A percentile compares a stretch with the other conserved stretches of the same genome.
Evolutionary conservation across 1,140 invertebrate genomes (phyloP).

Genomic region (Nasonia longicornis): DNA sequence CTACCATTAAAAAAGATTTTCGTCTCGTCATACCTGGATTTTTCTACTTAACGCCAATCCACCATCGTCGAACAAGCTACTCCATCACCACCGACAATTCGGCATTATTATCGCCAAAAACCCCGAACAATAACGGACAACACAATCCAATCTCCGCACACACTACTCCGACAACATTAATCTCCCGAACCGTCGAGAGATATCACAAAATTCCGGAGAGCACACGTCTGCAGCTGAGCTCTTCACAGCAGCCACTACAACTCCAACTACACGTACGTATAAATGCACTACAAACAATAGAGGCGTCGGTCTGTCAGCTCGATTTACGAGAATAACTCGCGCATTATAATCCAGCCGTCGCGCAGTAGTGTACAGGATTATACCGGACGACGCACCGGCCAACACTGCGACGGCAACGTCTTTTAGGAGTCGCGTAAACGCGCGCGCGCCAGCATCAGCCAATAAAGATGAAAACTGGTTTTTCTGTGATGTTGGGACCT

Average conservation of each 20-base stretch:
- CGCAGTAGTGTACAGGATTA: neutral
- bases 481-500: neutral
- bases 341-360: neutral
- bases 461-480: conserved; percentile 4
- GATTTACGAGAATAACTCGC: conserved; percentile 1
- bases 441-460: neutral
- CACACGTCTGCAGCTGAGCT: neutral
- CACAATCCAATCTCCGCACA: no score
- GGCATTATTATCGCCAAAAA: no score
- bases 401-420: neutral
- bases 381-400: neutral
- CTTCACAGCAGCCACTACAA: neutral
- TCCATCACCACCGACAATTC: no score
- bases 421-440: neutral
- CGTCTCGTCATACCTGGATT: no score
- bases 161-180: neutral
- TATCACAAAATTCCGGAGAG: neutral
- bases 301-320: neutral
- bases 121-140: no score
- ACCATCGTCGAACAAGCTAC: no score
- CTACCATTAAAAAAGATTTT: no score
- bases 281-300: neutral
- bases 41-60: no score
- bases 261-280: neutral
- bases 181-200: neutral